phyloP scores from a whole-genome alignment of 2,888 invertebrate genomes.

The Rhagium mordax region DNA sequence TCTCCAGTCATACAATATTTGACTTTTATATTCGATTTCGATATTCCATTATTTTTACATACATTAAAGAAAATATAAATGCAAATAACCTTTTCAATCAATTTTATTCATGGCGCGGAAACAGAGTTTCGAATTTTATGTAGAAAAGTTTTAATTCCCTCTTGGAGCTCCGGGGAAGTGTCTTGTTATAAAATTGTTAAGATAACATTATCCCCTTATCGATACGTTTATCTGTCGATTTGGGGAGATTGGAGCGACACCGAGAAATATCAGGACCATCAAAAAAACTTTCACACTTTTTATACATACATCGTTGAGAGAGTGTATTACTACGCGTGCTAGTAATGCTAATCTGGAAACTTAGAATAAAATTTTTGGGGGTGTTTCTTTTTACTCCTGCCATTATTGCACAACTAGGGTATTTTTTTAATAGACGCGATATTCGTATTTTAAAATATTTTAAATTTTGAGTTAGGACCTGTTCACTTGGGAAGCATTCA shows the following conservation, averaged over 20 bases:
- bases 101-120: slow-evolving; percentile 7
- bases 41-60: slow-evolving; percentile 1
- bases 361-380: too few relatives aligned
- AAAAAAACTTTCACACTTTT: too few relatives aligned
- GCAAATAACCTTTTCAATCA: slow-evolving; percentile 6
- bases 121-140: slow-evolving; percentile 8
- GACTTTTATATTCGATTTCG: not conserved
- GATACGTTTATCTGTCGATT: not conserved
- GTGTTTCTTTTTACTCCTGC: too few relatives aligned
- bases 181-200: slow-evolving; percentile 10
- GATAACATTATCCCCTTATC: slow-evolving; percentile 6
- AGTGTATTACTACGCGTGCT: too few relatives aligned
- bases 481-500: too few relatives aligned
- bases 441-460: too few relatives aligned
- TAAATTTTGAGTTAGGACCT: too few relatives aligned
- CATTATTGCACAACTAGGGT: too few relatives aligned
- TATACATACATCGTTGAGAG: too few relatives aligned
- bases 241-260: not conserved
- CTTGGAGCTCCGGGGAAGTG: not conserved
- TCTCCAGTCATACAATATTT: not conserved
- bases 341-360: too few relatives aligned
- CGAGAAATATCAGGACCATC: not conserved
- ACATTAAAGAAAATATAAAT: slow-evolving; percentile 4
- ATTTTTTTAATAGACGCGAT: too few relatives aligned
- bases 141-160: slow-evolving; percentile 21